These are phyloP conservation scores for Sterna hirundo DNA, from an alignment of 2,113 vertebrate genomes.

Conservation along the genomic window DNA sequence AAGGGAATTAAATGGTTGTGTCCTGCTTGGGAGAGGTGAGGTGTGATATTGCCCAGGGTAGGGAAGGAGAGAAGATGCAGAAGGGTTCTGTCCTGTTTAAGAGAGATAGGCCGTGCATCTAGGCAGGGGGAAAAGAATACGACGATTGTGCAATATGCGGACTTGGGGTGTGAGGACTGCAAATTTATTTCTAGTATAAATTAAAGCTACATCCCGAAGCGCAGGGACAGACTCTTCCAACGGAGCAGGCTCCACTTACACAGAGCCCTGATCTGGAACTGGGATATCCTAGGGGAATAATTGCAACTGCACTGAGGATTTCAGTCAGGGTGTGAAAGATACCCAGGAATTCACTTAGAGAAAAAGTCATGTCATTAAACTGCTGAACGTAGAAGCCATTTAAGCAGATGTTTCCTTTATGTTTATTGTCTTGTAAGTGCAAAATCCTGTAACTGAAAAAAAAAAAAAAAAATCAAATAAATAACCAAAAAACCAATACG, in stretches of 20 bases:
- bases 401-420: background rate
- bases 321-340: background rate
- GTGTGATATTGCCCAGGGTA: background rate
- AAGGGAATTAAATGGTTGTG: background rate
- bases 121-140: background rate
- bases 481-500: background rate
- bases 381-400: background rate
- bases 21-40: background rate
- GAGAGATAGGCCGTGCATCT: background rate
- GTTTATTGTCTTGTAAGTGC: background rate
- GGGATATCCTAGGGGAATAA: background rate
- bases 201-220: background rate
- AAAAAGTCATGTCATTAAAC: background rate
- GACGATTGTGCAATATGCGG: background rate
- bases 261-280: background rate
- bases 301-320: background rate
- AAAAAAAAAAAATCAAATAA: background rate
- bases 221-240: background rate
- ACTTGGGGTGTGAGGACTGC: background rate
- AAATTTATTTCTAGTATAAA: background rate
- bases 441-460: background rate
- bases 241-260: background rate
- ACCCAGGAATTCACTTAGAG: background rate
- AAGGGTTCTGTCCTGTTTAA: background rate
- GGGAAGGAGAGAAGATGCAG: background rate